Percentiles rank a stretch among this genome's conserved stretches.
Conservation (phyloP, 2,113 vertebrate genomes). For the Callaeas wilsoni region DNA sequence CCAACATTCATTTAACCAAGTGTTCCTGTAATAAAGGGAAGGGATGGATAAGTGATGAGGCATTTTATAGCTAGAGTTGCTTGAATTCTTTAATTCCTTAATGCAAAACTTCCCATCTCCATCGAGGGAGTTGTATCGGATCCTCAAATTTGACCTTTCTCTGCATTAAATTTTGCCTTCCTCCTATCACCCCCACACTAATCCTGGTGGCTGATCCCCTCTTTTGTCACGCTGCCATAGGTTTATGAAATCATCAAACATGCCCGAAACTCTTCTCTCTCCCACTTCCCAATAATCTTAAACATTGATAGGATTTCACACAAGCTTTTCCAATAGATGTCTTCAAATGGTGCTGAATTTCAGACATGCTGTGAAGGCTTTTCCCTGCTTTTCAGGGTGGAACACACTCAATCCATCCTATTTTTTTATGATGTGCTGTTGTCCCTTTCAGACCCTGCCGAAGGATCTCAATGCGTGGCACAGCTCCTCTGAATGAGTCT, state of each 20-base stretch:
- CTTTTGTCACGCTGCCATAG: slow-evolving; percentile 9
- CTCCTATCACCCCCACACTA: background rate
- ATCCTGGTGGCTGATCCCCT: background rate
- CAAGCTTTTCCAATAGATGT: slow-evolving; percentile 20
- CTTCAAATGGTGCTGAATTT: background rate
- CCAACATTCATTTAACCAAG: background rate
- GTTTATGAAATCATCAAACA: slow-evolving; percentile 15
- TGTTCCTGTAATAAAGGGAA: background rate
- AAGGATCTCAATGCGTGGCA: slow-evolving; percentile 8
- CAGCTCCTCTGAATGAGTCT: slow-evolving; percentile 62
- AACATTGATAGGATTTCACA: slow-evolving; percentile 20
- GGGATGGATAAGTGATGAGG: background rate
- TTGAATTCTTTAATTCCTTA: background rate
- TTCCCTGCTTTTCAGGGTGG: slow-evolving; percentile 23
- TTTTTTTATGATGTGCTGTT: background rate
- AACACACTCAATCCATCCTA: slow-evolving; percentile 44
- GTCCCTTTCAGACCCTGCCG: slow-evolving; percentile 56
- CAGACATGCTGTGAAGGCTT: background rate
- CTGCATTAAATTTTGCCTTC: background rate
- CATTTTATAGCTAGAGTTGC: background rate
- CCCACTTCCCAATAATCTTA: background rate
- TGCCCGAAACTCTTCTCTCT: background rate
- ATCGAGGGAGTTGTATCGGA: background rate
- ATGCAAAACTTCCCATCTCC: background rate
- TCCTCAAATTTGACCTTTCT: background rate